Evolutionary conservation across 2,113 vertebrate species (phyloP), one percentile per base, ranked within the genome.

Genomic region (Pongo pygmaeus): DNA sequence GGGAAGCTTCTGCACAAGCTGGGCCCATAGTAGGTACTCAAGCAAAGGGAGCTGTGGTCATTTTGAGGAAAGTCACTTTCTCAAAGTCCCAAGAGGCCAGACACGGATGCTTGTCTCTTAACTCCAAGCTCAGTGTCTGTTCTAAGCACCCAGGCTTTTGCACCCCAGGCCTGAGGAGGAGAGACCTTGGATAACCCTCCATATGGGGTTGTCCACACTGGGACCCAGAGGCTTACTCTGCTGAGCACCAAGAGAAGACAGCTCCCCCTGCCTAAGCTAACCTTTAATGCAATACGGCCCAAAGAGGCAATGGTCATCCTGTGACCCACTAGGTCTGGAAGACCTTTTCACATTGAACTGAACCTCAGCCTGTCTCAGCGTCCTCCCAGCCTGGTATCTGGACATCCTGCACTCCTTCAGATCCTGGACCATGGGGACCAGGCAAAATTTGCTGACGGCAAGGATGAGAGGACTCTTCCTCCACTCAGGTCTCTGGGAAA

Each of bases 391-490:
- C 52, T 81, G 30, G 12, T 32, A 74, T 9, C 52, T 43, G 27
- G 55, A 46, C 57, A 10, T 67, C 72, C 27, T 1, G 14, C 81
- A 67, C 83, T 52, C 48, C 0, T 9, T 87, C 35, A 59, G 74
- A 75, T 25, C 84, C 83, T 84, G 38, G 84, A 91, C 78, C 32
- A 94, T n/a, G 32, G 32, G 48, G 38, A 46, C 13, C 6, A 93
- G 52, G 25, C 30, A 75, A 64, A 35, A 67, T 46, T 30, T 93
- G 77, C 57, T 74, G 46, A 77, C 18, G 18, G 38, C 48, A n/a
- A 48, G 25, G 32, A 52, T 43, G 59, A 40, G 72, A 67, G 46
- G 70, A 43, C 38, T 0, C 0, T 0, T 0, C 0, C 57, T 79
- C 81, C 77, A 43, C 85, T 55, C 84, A 91, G 70, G 5, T 59